Conservation (phyloP, 1,140 invertebrate genomes). For the Bombus impatiens region DNA sequence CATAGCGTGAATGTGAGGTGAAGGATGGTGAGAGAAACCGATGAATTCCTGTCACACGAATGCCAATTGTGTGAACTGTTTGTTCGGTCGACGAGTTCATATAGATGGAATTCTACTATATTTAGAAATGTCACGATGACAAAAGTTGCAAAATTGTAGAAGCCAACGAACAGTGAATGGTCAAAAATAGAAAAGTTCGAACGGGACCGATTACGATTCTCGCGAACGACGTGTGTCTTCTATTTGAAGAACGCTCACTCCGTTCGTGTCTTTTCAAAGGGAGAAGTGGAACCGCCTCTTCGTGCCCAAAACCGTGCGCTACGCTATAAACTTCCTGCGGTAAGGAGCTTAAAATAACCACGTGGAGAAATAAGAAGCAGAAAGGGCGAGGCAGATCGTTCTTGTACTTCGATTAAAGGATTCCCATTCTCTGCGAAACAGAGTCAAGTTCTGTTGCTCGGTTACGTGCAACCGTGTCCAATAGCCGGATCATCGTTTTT, state of each 20-base stretch:
- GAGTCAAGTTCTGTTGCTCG: conserved; percentile 31
- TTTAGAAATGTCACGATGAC: neutral
- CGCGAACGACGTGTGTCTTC: conserved; percentile 18
- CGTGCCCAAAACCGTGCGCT: conserved; percentile 56
- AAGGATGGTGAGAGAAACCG: neutral
- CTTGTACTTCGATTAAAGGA: conserved; percentile 56
- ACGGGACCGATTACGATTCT: conserved; percentile 2
- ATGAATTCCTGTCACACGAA: neutral
- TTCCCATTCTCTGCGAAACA: neutral
- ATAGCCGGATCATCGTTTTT: neutral
- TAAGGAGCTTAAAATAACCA: conserved; percentile 62
- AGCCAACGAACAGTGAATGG: neutral
- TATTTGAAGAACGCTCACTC: conserved; percentile 44
- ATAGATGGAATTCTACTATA: neutral
- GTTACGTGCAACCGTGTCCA: neutral
- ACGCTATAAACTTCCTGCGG: conserved; percentile 67
- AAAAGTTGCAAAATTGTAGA: too few relatives aligned
- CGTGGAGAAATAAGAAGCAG: conserved; percentile 38
- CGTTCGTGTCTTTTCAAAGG: conserved; percentile 41
- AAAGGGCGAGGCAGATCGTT: conserved; percentile 45
- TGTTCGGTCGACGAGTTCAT: too few relatives aligned
- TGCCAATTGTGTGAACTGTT: neutral
- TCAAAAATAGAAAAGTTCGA: conserved; percentile 12
- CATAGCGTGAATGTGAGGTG: too few relatives aligned
- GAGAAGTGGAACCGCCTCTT: conserved; percentile 54